Evolutionary conservation across 2,888 invertebrate species (phyloP).

Genomic region (Dorcus hopei): DNA sequence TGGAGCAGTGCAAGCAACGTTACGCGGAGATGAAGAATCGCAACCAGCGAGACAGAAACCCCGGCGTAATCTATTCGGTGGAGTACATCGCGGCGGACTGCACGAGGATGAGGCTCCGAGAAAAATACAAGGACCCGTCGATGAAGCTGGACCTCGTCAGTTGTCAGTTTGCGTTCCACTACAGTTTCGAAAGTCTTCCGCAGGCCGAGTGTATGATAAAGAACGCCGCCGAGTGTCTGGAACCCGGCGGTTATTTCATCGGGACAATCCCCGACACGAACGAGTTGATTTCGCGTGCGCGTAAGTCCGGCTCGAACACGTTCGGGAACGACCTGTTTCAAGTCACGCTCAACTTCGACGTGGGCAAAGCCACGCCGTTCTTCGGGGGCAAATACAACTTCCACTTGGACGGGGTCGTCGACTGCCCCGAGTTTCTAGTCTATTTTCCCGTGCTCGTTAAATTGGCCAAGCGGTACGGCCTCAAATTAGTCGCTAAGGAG

Average conservation of each 20-base stretch:
- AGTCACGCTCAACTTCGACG: conserved; percentile 69
- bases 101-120: conserved; percentile 75
- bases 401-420: conserved; percentile 90
- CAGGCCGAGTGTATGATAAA: conserved; percentile 91
- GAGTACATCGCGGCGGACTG: conserved; percentile 93
- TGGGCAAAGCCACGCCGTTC: conserved; percentile 64
- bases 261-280: conserved; percentile 94
- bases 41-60: conserved; percentile 33
- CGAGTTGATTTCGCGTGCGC: conserved; percentile 78
- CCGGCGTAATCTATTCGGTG: conserved; percentile 65
- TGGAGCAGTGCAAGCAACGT: conserved; percentile 84
- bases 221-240: conserved; percentile 88
- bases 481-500: conserved; percentile 65
- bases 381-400: conserved; percentile 98
- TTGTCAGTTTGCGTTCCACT: conserved; percentile 98
- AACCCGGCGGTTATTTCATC: conserved; percentile 90
- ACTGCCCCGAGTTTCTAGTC: conserved; percentile 98
- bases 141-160: conserved; percentile 85
- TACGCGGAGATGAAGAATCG: conserved; percentile 66
- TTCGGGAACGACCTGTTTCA: conserved; percentile 80
- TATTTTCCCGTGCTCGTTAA: conserved; percentile 83
- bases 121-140: conserved; percentile 74
- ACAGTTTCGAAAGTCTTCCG: conserved; percentile 83
- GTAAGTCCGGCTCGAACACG: conserved; percentile 54
- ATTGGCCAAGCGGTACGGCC: conserved; percentile 67